Evolutionary conservation across 1,140 invertebrate species (phyloP), one percentile per base, ranked within the genome.

Genomic region (Oedothorax gibbosus): DNA sequence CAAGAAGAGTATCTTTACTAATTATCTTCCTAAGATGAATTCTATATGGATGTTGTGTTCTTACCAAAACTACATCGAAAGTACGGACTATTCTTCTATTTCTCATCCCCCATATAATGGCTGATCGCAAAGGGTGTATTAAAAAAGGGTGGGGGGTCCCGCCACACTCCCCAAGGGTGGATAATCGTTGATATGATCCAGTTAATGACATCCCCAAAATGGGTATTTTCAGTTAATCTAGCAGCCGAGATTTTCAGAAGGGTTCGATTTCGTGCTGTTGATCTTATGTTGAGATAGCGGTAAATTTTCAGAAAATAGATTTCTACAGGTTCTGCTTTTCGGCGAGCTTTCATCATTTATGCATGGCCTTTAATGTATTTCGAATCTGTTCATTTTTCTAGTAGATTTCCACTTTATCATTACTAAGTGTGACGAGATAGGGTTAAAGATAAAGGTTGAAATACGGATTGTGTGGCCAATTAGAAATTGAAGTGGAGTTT

Each of bases 201-300:
- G 57, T 68, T 79, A 79, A 79, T 79, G 77, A 65, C 54, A 51
- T 66, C 75, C 77, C 20, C 51, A 56, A 57, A 20, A 79, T 65
- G 21, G 77, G 68, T 79, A 79, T 79, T 79, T 79, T 79, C 50
- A 49, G 77, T 79, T 79, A 79, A 79, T 79, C 77, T 79, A n/a
- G 14, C 51, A 62, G 72, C 49, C 51, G 64, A 57, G 77, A 68
- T 79, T 79, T 79, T 79, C 51, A 75, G 72, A 51, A 35, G 35
- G 35, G 35, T 35, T 35, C 49, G 62, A 14, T 21, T 20, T 53
- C 77, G 77, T 79, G 77, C 50, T 18, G 9, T 11, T 68, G 77
- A 79, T 79, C 35, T 49, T 15, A 14, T 62, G 18, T 9, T 62
- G n/a, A 53, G 77, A 79, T 79, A 79, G 64, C 35, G 57, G 35